Conservation (phyloP, 2,113 vertebrate species). For the Archilochus colubris region DNA sequence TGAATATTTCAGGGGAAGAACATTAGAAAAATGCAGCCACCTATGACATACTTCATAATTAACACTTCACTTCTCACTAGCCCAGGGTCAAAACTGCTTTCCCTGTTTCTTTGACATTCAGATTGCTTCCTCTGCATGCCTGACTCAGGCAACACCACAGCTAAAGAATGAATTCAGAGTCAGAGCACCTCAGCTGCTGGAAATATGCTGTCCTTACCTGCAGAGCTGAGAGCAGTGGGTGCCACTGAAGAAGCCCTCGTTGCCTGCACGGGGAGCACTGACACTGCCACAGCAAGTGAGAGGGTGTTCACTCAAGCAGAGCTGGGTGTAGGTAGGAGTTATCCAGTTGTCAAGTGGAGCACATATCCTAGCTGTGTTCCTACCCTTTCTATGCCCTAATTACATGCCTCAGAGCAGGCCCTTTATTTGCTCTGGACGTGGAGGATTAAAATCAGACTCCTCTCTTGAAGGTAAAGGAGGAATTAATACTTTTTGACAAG, state of each 20-base stretch:
- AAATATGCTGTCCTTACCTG: not conserved
- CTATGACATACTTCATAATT: not conserved
- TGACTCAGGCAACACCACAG: not conserved
- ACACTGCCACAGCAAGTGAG: too few relatives aligned
- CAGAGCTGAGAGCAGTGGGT: not conserved
- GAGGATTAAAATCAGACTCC: not conserved
- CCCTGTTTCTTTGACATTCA: not conserved
- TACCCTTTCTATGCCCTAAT: not conserved
- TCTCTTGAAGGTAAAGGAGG: not conserved
- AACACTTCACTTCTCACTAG: not conserved
- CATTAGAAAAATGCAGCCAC: not conserved
- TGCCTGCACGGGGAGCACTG: not conserved
- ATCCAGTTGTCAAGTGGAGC: not conserved
- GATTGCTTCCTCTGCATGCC: not conserved
- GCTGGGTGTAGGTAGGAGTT: not conserved
- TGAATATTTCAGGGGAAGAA: not conserved
- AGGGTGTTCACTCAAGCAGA: rapidly evolving
- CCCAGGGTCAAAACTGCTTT: not conserved
- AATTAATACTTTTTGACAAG: not conserved
- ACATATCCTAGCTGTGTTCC: rapidly evolving
- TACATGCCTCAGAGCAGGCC: not conserved
- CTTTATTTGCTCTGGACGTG: not conserved
- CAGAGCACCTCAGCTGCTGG: not conserved
- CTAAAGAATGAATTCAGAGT: not conserved
- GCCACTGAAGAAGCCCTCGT: not conserved